These are phyloP conservation scores for Xanthorhoe designata DNA, from an alignment of 2,888 invertebrate species.

Conservation along the genomic window DNA sequence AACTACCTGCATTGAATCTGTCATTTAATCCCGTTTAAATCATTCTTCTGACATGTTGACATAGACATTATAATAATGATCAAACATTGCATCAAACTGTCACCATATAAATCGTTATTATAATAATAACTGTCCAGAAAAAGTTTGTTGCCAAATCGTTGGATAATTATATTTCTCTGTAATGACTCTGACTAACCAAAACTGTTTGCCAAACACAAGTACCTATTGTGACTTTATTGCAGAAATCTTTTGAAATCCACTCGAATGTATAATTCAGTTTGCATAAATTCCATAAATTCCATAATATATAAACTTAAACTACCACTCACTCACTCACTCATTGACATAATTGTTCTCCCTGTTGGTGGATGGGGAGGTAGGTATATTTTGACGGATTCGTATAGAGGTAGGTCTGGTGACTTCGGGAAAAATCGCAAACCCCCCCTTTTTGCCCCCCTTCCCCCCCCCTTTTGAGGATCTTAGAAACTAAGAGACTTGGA, in stretches of 20 bases:
- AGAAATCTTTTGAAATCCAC: background rate
- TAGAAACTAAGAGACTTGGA: too few relatives aligned
- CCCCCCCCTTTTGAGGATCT: too few relatives aligned
- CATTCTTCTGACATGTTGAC: constrained; percentile 26
- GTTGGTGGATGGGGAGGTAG: too few relatives aligned
- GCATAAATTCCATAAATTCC: too few relatives aligned
- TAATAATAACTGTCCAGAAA: constrained; percentile 16
- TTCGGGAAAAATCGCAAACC: too few relatives aligned
- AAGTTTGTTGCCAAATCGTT: constrained; percentile 12
- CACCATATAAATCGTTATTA: constrained; percentile 13
- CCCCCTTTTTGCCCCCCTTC: too few relatives aligned
- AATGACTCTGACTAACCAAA: background rate
- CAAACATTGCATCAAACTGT: constrained; percentile 7
- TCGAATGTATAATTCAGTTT: background rate
- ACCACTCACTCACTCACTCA: too few relatives aligned
- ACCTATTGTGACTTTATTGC: background rate
- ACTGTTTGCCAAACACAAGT: constrained; percentile 1
- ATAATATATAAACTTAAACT: too few relatives aligned
- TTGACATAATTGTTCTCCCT: too few relatives aligned
- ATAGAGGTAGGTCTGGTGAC: too few relatives aligned
- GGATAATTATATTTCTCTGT: background rate
- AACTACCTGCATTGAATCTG: constrained; percentile 14
- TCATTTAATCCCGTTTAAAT: constrained; percentile 3
- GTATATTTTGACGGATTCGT: too few relatives aligned
- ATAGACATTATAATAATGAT: constrained; percentile 18